Conservation (phyloP, 2,888 invertebrate genomes). For the Aplocera efformata region DNA sequence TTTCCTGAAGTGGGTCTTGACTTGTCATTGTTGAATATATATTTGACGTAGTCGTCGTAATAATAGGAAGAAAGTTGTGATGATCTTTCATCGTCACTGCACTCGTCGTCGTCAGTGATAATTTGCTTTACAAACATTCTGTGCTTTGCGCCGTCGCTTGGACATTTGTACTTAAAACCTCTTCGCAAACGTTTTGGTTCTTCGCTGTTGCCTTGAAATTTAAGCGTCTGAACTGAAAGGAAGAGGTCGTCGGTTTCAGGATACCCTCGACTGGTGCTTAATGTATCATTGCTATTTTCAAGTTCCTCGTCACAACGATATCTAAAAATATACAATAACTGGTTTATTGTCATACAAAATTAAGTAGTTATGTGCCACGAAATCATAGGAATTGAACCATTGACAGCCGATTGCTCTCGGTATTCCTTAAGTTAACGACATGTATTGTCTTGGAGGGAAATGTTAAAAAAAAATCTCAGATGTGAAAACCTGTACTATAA, state of each 20-base stretch:
- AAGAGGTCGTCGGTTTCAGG: slow-evolving; percentile 47
- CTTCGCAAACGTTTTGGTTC: slow-evolving; percentile 51
- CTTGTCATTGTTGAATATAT: slow-evolving; percentile 51
- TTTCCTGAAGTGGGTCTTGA: slow-evolving; percentile 59
- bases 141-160: slow-evolving; percentile 47
- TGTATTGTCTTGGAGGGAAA: too few species aligned
- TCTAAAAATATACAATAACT: slow-evolving; percentile 36
- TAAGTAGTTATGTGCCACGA: too few species aligned
- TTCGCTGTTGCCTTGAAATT: slow-evolving; percentile 57
- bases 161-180: slow-evolving; percentile 63
- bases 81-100: slow-evolving; percentile 43
- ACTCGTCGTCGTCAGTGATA: slow-evolving; percentile 43
- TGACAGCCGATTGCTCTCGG: too few species aligned
- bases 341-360: too few species aligned
- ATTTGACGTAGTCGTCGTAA: slow-evolving; percentile 65
- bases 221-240: slow-evolving; percentile 65
- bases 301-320: slow-evolving; percentile 44
- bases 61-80: slow-evolving; percentile 60
- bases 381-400: too few species aligned
- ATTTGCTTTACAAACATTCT: slow-evolving; percentile 70
- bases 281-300: slow-evolving; percentile 26
- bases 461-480: too few species aligned
- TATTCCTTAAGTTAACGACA: too few species aligned
- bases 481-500: too few species aligned
- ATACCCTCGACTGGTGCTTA: slow-evolving; percentile 30